A percentile compares a stretch with the other conserved stretches of the same genome.
phyloP scores from a whole-genome alignment of 2,888 invertebrate species.

The Clitarchus hookeri region DNA sequence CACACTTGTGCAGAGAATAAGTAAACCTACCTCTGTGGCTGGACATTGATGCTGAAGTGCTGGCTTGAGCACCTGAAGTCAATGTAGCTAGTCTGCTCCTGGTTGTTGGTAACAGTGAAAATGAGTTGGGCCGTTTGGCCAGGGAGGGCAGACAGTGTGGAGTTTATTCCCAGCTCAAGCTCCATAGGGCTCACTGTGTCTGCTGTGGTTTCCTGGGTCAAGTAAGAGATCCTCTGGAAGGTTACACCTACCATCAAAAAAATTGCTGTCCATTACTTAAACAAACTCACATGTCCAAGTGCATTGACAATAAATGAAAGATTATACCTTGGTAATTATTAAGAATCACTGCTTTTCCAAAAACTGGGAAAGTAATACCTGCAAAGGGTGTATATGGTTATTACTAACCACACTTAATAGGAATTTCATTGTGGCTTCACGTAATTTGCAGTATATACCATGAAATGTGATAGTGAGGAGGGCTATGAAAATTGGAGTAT shows the following conservation, averaged over 20 bases:
- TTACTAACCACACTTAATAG: no score
- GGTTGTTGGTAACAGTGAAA: slow-evolving; percentile 75
- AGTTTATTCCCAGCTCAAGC: slow-evolving; percentile 29
- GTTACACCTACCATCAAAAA: background rate
- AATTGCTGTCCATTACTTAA: no score
- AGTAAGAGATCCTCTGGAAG: background rate
- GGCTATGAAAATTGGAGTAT: no score
- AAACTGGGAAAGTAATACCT: no score
- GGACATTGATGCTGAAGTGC: slow-evolving; percentile 61
- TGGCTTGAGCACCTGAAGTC: slow-evolving; percentile 62
- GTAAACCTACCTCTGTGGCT: slow-evolving; percentile 47
- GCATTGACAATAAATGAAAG: no score
- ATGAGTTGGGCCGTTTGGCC: slow-evolving; percentile 53
- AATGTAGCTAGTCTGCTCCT: slow-evolving; percentile 61
- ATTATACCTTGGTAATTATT: no score
- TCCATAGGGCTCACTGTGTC: slow-evolving; percentile 10
- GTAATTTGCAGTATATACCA: no score
- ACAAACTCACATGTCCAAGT: no score
- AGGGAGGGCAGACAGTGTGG: slow-evolving; percentile 26
- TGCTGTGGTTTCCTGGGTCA: slow-evolving; percentile 11
- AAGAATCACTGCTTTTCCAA: no score
- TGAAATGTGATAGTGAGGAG: no score
- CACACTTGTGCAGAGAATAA: background rate
- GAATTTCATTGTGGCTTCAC: no score
- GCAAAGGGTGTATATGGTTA: no score